Evolutionary conservation across 2,113 vertebrate species (phyloP).

Genomic region (Eulacestoma nigropectus): DNA sequence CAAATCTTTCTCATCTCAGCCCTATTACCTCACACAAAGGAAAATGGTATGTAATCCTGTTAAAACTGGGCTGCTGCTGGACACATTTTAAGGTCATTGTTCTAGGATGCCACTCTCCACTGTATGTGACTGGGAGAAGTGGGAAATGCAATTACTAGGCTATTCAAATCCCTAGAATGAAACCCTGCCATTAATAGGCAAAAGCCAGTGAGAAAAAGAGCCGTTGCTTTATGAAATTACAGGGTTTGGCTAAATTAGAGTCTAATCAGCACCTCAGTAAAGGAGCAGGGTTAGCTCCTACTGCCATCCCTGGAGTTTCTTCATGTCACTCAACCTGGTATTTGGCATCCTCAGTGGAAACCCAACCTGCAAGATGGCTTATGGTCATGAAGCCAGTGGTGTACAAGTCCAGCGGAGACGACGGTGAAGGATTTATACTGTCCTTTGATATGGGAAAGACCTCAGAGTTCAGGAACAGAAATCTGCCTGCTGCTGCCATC

Average conservation of each 20-base stretch:
- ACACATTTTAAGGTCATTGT: conserved; percentile 69
- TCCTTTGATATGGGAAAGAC: not conserved
- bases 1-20: conserved; percentile 50
- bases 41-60: conserved; percentile 55
- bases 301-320: not conserved
- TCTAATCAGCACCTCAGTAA: conserved; percentile 1
- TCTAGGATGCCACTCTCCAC: conserved; percentile 49
- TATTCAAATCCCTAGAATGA: conserved; percentile 65
- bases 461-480: not conserved
- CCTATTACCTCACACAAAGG: conserved; percentile 59
- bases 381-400: not conserved
- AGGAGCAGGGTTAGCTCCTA: not conserved
- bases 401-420: not conserved
- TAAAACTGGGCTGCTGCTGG: conserved; percentile 43
- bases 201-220: conserved; percentile 25
- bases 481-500: not conserved
- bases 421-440: not conserved
- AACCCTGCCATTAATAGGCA: conserved; percentile 38
- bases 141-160: conserved; percentile 64
- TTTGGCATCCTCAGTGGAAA: not conserved
- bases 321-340: not conserved
- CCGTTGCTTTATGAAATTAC: conserved; percentile 43
- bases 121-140: conserved; percentile 43
- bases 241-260: conserved; percentile 28
- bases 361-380: not conserved